Conservation (phyloP, 2,797 vertebrate genomes). For the Sebastes cheni region DNA sequence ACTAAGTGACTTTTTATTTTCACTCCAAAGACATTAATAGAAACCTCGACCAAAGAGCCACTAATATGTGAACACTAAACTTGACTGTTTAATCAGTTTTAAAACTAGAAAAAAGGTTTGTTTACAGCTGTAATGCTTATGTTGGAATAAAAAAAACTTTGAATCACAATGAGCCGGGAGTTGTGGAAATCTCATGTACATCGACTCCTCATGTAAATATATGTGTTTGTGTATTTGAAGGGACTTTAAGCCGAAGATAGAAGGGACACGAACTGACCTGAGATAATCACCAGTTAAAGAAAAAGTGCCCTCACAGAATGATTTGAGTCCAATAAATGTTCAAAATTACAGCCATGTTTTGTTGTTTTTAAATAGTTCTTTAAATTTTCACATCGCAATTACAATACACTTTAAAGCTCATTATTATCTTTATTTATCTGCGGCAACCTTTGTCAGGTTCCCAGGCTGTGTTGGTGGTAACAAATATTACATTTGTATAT, state of each 20-base stretch:
- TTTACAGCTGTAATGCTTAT: neutral
- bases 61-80: neutral
- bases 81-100: neutral
- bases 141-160: conserved; percentile 9
- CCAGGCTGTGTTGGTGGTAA: too few relatives aligned
- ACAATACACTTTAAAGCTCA: too few relatives aligned
- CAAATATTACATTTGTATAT: too few relatives aligned
- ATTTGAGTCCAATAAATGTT: too few relatives aligned
- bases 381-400: too few relatives aligned
- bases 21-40: neutral
- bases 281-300: neutral
- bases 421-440: too few relatives aligned
- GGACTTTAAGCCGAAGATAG: too few relatives aligned
- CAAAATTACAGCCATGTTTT: too few relatives aligned
- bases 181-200: neutral
- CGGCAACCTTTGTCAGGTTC: too few relatives aligned
- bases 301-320: too few relatives aligned
- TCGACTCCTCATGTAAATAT: neutral
- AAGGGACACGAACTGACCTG: neutral
- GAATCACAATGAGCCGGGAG: neutral
- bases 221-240: too few relatives aligned
- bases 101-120: neutral
- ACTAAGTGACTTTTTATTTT: neutral
- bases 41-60: neutral
- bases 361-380: too few relatives aligned